Conservation (phyloP, 1,140 invertebrate species). For the Lasioglossum baleicum region DNA sequence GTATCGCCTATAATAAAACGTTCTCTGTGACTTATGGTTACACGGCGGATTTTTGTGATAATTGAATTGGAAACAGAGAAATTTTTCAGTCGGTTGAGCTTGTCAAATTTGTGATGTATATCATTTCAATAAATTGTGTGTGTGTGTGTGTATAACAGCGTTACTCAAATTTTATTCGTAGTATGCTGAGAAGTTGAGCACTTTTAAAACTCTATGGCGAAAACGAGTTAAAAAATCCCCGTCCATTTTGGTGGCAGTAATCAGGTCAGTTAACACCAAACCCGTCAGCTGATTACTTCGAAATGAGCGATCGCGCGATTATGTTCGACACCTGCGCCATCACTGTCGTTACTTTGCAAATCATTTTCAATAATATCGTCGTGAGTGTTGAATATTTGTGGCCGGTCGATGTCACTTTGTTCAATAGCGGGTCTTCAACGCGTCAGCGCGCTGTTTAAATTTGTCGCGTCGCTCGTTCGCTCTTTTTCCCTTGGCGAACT, state of each 20-base stretch:
- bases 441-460: constrained; percentile 4
- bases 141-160: no score
- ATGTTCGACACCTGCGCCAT: constrained; percentile 31
- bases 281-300: constrained; percentile 13
- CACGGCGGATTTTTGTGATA: background rate
- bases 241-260: background rate
- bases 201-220: no score
- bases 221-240: background rate
- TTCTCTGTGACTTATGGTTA: background rate
- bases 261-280: constrained; percentile 7
- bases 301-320: background rate
- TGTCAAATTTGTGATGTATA: no score
- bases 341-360: constrained; percentile 37
- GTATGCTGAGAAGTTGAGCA: no score
- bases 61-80: no score
- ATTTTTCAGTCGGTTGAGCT: no score
- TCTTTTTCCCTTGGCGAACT: no score
- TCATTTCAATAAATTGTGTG: no score
- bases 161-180: no score
- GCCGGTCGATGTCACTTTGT: constrained; percentile 6
- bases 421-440: constrained; percentile 21
- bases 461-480: background rate
- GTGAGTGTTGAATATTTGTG: constrained; percentile 23
- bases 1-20: background rate
- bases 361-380: constrained; percentile 36